Conservation (phyloP, 1,140 invertebrate genomes). For the Monochamus saltuarius region DNA sequence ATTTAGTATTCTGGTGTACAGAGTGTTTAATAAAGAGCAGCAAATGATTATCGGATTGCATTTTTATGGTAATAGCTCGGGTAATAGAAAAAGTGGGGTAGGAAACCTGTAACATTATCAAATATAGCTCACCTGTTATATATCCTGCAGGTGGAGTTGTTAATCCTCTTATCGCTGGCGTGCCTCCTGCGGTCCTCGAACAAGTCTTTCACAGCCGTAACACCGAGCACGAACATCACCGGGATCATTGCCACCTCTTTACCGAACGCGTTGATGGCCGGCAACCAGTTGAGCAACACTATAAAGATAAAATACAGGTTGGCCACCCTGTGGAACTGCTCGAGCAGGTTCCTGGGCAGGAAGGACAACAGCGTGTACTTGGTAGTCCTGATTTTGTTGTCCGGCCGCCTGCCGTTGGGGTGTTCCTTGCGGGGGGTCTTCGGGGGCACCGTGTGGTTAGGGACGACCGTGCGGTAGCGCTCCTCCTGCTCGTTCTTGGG, state of each 20-base stretch:
- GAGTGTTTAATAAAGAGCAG: too few relatives aligned
- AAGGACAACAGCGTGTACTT: constrained; percentile 95
- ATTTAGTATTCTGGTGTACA: too few relatives aligned
- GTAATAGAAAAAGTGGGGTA: too few relatives aligned
- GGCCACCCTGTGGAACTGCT: constrained; percentile 96
- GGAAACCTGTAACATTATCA: too few relatives aligned
- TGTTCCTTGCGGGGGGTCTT: constrained; percentile 75
- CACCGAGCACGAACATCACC: constrained; percentile 89
- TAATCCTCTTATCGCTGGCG: constrained; percentile 89
- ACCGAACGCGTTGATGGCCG: constrained; percentile 90
- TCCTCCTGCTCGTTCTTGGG: constrained; percentile 62
- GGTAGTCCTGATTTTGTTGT: constrained; percentile 90
- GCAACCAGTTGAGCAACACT: constrained; percentile 93
- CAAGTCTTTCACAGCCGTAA: constrained; percentile 96
- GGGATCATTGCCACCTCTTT: constrained; percentile 96
- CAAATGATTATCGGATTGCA: too few relatives aligned
- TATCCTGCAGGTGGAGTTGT: constrained; percentile 88
- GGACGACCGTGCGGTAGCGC: constrained; percentile 71
- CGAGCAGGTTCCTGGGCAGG: constrained; percentile 93
- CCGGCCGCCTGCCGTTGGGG: constrained; percentile 76
- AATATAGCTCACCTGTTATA: constrained; percentile 89
- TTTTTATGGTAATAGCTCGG: too few relatives aligned
- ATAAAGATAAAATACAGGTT: constrained; percentile 99
- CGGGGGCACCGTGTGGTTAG: constrained; percentile 79
- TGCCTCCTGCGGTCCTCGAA: constrained; percentile 92